Percentiles rank a stretch among this genome's conserved stretches.
Evolutionary conservation across 2,888 invertebrate species (phyloP).

Genomic region (Xanthia icteritia): DNA sequence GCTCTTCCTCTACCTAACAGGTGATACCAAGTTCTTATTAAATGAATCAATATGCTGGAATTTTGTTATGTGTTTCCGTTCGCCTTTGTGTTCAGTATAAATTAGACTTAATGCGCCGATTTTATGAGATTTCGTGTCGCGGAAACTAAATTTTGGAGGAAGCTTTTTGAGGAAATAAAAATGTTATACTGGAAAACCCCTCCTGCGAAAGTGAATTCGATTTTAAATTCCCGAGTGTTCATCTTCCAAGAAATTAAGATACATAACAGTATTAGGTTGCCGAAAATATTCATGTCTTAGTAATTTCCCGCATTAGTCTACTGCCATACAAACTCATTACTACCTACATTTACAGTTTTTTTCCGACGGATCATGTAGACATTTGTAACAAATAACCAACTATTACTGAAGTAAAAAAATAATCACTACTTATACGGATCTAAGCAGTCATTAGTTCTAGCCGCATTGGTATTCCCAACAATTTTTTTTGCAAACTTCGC

Average conservation of each 20-base stretch:
- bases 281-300: too few species aligned
- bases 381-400: slow-evolving; percentile 44
- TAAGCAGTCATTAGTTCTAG: slow-evolving; percentile 24
- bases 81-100: slow-evolving; percentile 16
- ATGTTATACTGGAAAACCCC: background rate
- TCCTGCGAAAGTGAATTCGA: slow-evolving; percentile 6
- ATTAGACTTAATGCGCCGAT: slow-evolving; percentile 11
- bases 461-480: slow-evolving; percentile 45
- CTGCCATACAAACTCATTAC: slow-evolving; percentile 15
- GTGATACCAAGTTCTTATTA: slow-evolving; percentile 12
- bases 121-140: background rate
- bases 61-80: slow-evolving; percentile 12
- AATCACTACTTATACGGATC: slow-evolving; percentile 36
- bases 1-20: background rate
- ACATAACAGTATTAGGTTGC: background rate
- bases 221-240: background rate
- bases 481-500: slow-evolving; percentile 22
- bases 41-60: slow-evolving; percentile 19
- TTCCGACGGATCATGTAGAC: slow-evolving; percentile 40
- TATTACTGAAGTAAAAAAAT: slow-evolving; percentile 51
- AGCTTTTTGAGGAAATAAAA: slow-evolving; percentile 14
- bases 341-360: slow-evolving; percentile 19
- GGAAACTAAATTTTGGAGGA: slow-evolving; percentile 1
- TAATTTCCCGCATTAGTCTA: slow-evolving; percentile 8
- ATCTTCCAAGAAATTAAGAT: background rate